Evolutionary conservation across 1,140 invertebrate species (phyloP).

Genomic region (Argopecten irradians): DNA sequence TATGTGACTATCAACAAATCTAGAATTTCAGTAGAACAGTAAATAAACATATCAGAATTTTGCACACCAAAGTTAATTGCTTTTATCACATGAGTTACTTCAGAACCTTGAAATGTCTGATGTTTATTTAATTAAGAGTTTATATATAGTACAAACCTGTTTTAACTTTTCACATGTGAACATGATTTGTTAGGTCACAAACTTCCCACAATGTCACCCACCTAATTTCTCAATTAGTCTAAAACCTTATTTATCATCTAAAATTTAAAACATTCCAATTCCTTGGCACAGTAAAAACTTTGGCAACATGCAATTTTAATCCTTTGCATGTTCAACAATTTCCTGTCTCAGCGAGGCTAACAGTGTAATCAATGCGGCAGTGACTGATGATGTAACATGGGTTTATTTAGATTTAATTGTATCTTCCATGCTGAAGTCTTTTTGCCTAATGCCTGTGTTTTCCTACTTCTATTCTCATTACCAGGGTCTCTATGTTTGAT

Average conservation of each 20-base stretch:
- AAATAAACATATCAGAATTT: not conserved
- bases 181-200: not conserved
- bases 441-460: not conserved
- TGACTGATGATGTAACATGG: not conserved
- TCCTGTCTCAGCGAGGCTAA: not conserved
- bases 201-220: not conserved
- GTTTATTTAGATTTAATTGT: conserved; percentile 1
- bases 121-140: not conserved
- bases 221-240: not conserved
- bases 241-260: conserved; percentile 2
- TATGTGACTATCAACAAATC: not conserved
- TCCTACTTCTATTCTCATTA: not conserved
- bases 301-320: conserved; percentile 20
- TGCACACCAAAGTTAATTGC: not conserved
- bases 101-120: not conserved
- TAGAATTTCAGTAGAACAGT: not conserved
- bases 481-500: not conserved
- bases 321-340: conserved; percentile 10
- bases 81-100: not conserved
- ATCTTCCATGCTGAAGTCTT: conserved; percentile 4
- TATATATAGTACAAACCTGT: not conserved
- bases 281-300: not conserved
- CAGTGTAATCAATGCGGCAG: not conserved
- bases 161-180: not conserved
- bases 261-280: not conserved